Evolutionary conservation across 2,888 invertebrate genomes (phyloP), one percentile per base, ranked within the genome.

Genomic region (Microchrysa polita): DNA sequence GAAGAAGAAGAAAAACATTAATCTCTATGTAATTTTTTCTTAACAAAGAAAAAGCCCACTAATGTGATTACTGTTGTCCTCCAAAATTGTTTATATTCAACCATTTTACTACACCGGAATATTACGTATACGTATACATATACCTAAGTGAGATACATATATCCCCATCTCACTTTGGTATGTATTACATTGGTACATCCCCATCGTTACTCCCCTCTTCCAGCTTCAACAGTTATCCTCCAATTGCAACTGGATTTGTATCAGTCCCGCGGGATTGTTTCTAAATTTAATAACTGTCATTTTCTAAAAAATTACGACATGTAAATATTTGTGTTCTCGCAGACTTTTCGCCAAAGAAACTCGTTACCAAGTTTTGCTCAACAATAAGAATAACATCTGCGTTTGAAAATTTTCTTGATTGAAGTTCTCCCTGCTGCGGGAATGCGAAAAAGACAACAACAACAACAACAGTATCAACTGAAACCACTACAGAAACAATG

Each of bases 381-480:
- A 69, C 69, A 69, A 69, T 69, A 69, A 69, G 69, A 69, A 69
- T 69, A 69, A 69, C 69, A 69, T 69, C 69, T 69, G 69, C 69
- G 57, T 55, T 55, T 20, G 48, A 22, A 69, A 69, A 55, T 69
- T 69, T 69, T 69, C 69, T 42, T 69, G 55, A 69, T 69, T 69
- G 69, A 55, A 69, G 57, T 20, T 55, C 42, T 57, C 69, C 57
- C 55, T n/a, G 57, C 55, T 40, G 40, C 7, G 5, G 40, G 27
- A 34, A 34, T 2, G 27, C n/a, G n/a, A n/a, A n/a, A 69, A 69
- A 69, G 57, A 52, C 14, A 48, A 48, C 2, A 69, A 52, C 5
- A 48, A 48, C 48, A 48, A 48, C 48, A 48, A 48, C 22, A 20
- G 10, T 18, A 20, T 14, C 55, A 18, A 16, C 18, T 18, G 10